phyloP scores from a whole-genome alignment of 2,888 invertebrate species.

The Petrolisthes cinctipes region DNA sequence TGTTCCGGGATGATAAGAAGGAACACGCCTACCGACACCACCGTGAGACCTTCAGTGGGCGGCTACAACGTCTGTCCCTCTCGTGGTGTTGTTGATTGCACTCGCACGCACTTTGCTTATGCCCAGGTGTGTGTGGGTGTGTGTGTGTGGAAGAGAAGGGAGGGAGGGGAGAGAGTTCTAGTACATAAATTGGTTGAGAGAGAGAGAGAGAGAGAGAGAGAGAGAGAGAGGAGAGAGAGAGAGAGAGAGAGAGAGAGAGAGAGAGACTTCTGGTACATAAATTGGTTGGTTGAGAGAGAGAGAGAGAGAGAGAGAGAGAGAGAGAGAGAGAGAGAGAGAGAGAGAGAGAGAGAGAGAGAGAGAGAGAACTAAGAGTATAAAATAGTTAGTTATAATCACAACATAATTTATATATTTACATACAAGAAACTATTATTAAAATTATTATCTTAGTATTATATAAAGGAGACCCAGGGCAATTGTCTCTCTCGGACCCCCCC shows the following conservation, averaged over 20 bases:
- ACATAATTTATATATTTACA: no score
- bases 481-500: no score
- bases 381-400: no score
- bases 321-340: neutral
- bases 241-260: slow-evolving; percentile 22
- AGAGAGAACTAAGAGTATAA: no score
- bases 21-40: slow-evolving; percentile 77
- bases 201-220: no score
- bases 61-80: slow-evolving; percentile 68
- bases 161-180: slow-evolving; percentile 15
- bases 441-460: no score
- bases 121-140: slow-evolving; percentile 67
- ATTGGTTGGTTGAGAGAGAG: neutral
- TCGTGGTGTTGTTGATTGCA: slow-evolving; percentile 68
- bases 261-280: neutral
- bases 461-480: no score
- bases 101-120: slow-evolving; percentile 68
- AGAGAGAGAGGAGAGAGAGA: slow-evolving; percentile 1
- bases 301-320: slow-evolving; percentile 28
- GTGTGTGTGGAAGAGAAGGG: neutral
- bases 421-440: no score
- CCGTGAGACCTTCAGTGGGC: slow-evolving; percentile 68
- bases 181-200: neutral
- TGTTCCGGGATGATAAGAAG: slow-evolving; percentile 77
- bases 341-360: slow-evolving; percentile 6